A percentile compares a stretch with the other conserved stretches of the same genome.
Conservation (phyloP, 2,888 invertebrate genomes). For the Luperina nickerlii region DNA sequence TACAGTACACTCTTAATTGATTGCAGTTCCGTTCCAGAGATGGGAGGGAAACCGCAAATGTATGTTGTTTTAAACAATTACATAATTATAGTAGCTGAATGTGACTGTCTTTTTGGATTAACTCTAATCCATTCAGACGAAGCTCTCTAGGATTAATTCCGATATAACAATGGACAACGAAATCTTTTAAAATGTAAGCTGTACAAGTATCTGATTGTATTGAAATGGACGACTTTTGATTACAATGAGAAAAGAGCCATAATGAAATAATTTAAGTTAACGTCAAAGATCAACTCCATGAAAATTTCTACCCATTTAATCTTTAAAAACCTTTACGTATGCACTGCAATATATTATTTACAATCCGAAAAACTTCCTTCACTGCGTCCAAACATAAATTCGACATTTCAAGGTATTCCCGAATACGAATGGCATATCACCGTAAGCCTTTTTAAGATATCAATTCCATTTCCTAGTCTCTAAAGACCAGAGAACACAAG, state of each 20-base stretch:
- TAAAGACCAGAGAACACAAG: constrained; percentile 16
- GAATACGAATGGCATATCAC: constrained; percentile 29
- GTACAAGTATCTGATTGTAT: constrained; percentile 43
- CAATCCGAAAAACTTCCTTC: constrained; percentile 24
- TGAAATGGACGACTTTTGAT: constrained; percentile 24
- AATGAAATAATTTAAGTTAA: constrained; percentile 8
- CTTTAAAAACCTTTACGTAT: constrained; percentile 3
- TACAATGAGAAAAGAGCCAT: constrained; percentile 14
- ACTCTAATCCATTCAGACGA: constrained; percentile 46
- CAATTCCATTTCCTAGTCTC: constrained; percentile 34
- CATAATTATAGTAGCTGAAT: constrained; percentile 44
- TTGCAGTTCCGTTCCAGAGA: constrained; percentile 59
- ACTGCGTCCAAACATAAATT: constrained; percentile 27
- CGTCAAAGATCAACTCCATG: background rate
- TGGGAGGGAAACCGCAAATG: constrained; percentile 61
- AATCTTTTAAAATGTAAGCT: constrained; percentile 31
- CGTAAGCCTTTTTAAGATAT: constrained; percentile 36
- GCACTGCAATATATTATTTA: constrained; percentile 29
- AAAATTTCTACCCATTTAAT: constrained; percentile 2
- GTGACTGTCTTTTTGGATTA: constrained; percentile 47
- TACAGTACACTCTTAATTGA: constrained; percentile 72
- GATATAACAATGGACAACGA: constrained; percentile 33
- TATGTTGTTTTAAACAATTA: constrained; percentile 64
- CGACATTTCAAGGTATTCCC: constrained; percentile 30
- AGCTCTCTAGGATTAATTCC: constrained; percentile 24